A percentile compares a stretch with the other conserved stretches of the same genome.
phyloP scores from a whole-genome alignment of 92 coral and sea anemone species.

The Micromussa lordhowensis region DNA sequence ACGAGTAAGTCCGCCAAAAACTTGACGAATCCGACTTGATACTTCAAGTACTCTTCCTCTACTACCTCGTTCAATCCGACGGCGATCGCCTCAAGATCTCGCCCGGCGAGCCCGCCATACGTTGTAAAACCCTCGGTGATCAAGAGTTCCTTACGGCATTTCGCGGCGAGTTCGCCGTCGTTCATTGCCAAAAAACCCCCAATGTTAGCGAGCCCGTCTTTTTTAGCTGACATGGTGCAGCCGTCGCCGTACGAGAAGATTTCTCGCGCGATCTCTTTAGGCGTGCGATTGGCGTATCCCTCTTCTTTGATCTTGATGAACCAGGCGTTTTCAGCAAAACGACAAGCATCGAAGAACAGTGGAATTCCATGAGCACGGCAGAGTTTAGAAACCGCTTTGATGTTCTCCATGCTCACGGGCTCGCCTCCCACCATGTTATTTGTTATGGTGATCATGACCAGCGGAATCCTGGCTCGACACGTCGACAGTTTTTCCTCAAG shows the following conservation, averaged over 20 bases:
- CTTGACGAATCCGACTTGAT: constrained; percentile 65
- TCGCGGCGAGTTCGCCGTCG: constrained; percentile 66
- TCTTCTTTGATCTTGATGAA: constrained; percentile 77
- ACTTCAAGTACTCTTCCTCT: constrained; percentile 73
- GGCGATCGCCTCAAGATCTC: constrained; percentile 85
- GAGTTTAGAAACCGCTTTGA: constrained; percentile 76
- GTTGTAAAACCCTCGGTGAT: constrained; percentile 82
- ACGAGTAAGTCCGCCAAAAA: constrained; percentile 62
- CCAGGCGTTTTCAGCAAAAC: constrained; percentile 91
- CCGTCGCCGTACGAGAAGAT: constrained; percentile 79
- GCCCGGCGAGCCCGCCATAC: constrained; percentile 82
- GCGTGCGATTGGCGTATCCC: constrained; percentile 68
- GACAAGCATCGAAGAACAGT: constrained; percentile 80
- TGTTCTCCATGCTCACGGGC: constrained; percentile 81
- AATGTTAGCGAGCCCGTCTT: constrained; percentile 80
- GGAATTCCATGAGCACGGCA: constrained; percentile 70
- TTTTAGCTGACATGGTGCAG: constrained; percentile 84
- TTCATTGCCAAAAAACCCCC: constrained; percentile 82
- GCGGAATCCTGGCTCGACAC: constrained; percentile 26
- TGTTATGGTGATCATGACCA: constrained; percentile 73
- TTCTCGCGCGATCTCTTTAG: constrained; percentile 71
- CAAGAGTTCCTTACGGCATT: constrained; percentile 70
- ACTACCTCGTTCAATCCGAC: constrained; percentile 76
- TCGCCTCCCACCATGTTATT: constrained; percentile 76
- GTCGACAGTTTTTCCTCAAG: constrained; percentile 52